Evolutionary conservation across 2,797 vertebrate species (phyloP), one percentile per base, ranked within the genome.

Genomic region (Eleutherodactylus coqui): DNA sequence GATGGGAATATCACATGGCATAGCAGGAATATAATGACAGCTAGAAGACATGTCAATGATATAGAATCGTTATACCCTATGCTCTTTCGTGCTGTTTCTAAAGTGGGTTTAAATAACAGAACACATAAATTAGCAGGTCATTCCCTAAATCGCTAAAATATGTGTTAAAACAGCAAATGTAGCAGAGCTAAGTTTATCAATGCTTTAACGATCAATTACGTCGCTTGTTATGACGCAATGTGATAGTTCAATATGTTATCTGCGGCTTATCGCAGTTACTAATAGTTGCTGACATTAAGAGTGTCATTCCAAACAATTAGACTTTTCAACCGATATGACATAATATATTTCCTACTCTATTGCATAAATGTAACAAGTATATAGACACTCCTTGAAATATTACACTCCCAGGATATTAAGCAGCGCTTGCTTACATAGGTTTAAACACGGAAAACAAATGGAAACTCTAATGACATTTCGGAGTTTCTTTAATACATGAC

Each of bases 401-500:
- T 60, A 41, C 24, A 58, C 34, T 53, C 51, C 13, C 43, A 60
- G 51, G 24, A 41, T 78, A 58, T 58, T 83, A 45, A 29, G 67
- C 47, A 36, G 55, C 58, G 36, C 81, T 55, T 53, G 24, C 24
- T 60, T 75, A 73, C 49, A 82, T 21, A n/a, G 55, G 32, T 27
- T 53, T 36, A 81, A 72, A 82, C 75, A 69, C 27, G 24, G 41
- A 38, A 36, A 70, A 69, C 53, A 29, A 79, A 70, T 21, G 16
- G 36, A 70, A 72, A 82, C 16, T n/a, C 24, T 72, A 16, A 51
- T 82, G 32, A 72, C 67, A 72, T 82, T 82, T 69, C 14, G 29
- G 16, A 75, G 86, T 87, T 89, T 83, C 82, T 86, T 58, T 84
- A 62, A 82, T 47, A 45, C 67, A 43, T 43, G 2, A 87, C 83